Conservation (phyloP, 2,797 vertebrate species). For the Threskiornis aethiopicus region DNA sequence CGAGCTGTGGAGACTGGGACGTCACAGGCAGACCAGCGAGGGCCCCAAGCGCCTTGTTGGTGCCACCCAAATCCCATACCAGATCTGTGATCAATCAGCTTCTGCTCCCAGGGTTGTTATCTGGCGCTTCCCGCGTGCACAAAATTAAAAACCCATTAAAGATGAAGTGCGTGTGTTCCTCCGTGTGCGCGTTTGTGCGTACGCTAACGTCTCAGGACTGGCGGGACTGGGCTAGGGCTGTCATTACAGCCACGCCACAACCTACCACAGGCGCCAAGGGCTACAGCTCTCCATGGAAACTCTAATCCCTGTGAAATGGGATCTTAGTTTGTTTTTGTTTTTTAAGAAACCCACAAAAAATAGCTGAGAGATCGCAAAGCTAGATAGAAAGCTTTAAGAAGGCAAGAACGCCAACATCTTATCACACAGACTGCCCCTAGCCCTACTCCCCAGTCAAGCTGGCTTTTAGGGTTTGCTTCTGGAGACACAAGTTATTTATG, state of each 20-base stretch:
- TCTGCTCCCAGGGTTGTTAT: background rate
- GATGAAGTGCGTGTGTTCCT: background rate
- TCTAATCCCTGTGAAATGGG: constrained; percentile 41
- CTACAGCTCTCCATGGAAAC: constrained; percentile 57
- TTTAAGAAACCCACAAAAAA: constrained; percentile 29
- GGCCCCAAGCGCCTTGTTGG: background rate
- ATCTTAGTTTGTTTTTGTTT: constrained; percentile 11
- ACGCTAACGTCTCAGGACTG: background rate
- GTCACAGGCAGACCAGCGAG: background rate
- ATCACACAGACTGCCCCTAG: background rate
- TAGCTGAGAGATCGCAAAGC: background rate
- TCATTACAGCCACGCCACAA: background rate
- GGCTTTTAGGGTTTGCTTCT: constrained; percentile 19
- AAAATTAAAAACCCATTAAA: background rate
- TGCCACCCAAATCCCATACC: background rate
- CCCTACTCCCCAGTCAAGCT: background rate
- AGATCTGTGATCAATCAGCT: background rate
- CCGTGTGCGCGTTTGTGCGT: accelerated
- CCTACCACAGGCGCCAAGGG: constrained; percentile 38
- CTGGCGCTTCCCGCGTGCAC: accelerated
- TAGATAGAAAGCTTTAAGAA: constrained; percentile 1
- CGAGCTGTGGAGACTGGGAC: background rate
- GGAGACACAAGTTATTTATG: constrained; percentile 2
- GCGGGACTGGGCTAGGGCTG: background rate
- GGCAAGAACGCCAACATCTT: background rate